Evolutionary conservation across 2,888 invertebrate genomes (phyloP).

Genomic region (Stenurella melanura): DNA sequence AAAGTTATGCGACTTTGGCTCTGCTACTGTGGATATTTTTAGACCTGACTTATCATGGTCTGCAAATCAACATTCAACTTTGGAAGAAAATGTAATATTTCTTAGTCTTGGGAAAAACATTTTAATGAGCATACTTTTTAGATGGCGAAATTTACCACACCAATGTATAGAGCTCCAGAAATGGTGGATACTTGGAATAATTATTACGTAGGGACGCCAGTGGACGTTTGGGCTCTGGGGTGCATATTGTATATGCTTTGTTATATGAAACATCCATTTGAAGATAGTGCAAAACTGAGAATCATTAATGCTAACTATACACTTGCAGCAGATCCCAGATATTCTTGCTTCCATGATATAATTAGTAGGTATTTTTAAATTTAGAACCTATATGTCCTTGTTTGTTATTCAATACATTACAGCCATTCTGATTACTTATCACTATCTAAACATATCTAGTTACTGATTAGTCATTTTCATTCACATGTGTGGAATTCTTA

Average conservation of each 20-base stretch:
- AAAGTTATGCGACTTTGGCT: slow-evolving; percentile 98
- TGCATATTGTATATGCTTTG: slow-evolving; percentile 95
- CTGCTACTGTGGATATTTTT: slow-evolving; percentile 89
- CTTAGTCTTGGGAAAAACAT: background rate
- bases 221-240: slow-evolving; percentile 98
- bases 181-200: slow-evolving; percentile 99
- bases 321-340: slow-evolving; percentile 87
- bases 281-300: slow-evolving; percentile 95
- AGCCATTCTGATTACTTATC: no score
- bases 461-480: no score
- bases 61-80: slow-evolving; percentile 89
- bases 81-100: slow-evolving; percentile 90
- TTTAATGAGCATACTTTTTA: slow-evolving; percentile 69
- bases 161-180: slow-evolving; percentile 98
- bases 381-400: background rate
- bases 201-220: slow-evolving; percentile 90
- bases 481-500: no score
- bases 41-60: slow-evolving; percentile 93
- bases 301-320: slow-evolving; percentile 97
- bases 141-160: slow-evolving; percentile 88
- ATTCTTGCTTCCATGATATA: slow-evolving; percentile 90
- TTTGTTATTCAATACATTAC: no score
- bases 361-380: slow-evolving; percentile 80
- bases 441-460: no score
- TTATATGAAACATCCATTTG: slow-evolving; percentile 96